Conservation (phyloP, 2,888 invertebrate genomes). For the Apodemia duryi region DNA sequence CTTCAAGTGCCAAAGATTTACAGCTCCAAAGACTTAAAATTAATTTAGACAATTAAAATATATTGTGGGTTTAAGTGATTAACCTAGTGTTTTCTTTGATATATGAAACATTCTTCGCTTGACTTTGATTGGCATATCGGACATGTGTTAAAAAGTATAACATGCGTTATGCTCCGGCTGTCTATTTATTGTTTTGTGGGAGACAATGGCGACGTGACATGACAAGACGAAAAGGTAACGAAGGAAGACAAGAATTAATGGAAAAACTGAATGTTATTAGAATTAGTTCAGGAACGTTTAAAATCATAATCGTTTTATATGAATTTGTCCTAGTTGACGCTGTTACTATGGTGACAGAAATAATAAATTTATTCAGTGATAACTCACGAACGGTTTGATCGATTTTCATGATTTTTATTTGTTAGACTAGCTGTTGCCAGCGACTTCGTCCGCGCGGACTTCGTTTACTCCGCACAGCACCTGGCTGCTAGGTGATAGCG, state of each 20-base stretch:
- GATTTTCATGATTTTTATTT: too few relatives aligned
- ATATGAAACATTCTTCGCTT: slow-evolving; percentile 9
- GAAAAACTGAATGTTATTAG: not conserved
- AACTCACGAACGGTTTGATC: too few relatives aligned
- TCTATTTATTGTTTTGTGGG: slow-evolving; percentile 13
- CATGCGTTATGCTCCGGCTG: not conserved
- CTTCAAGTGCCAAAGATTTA: too few relatives aligned
- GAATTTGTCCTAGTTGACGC: not conserved
- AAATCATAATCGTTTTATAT: not conserved
- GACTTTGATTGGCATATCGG: slow-evolving; percentile 20
- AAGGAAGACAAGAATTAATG: slow-evolving; percentile 1
- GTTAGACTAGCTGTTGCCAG: too few relatives aligned
- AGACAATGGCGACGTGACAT: slow-evolving; percentile 12
- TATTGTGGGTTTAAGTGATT: not conserved
- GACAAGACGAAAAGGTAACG: not conserved
- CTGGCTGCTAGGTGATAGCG: too few relatives aligned
- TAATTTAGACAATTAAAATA: not conserved
- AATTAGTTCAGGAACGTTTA: not conserved
- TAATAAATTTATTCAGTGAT: too few relatives aligned
- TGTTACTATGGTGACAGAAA: not conserved
- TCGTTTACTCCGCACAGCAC: too few relatives aligned
- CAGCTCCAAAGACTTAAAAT: too few relatives aligned
- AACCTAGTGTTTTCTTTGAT: slow-evolving; percentile 6
- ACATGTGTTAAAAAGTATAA: slow-evolving; percentile 7
- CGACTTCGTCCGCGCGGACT: too few relatives aligned